Evolutionary conservation across 2,113 vertebrate genomes (phyloP).

Genomic region (Asarcornis scutulata): DNA sequence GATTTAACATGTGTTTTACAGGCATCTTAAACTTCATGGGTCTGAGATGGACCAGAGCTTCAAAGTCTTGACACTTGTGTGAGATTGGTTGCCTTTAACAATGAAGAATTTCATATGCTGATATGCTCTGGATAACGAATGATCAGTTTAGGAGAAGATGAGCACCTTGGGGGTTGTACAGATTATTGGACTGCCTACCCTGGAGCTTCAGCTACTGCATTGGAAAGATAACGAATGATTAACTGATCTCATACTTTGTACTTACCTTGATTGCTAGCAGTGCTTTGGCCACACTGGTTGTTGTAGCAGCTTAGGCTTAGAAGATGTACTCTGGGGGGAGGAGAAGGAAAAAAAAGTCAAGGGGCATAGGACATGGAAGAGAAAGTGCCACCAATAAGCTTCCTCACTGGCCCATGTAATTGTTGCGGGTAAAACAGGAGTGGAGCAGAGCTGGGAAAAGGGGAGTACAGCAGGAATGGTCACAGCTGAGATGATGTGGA

Average conservation of each 20-base stretch:
- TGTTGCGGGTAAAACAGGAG: background rate
- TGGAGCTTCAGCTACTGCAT: conserved; percentile 32
- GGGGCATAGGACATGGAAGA: background rate
- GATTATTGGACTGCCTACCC: conserved; percentile 31
- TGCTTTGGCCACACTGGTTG: conserved; percentile 19
- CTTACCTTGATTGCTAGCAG: conserved; percentile 63
- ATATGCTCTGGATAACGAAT: conserved; percentile 45
- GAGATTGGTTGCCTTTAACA: conserved; percentile 16
- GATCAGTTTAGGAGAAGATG: conserved; percentile 27
- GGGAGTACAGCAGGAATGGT: background rate
- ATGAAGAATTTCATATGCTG: background rate
- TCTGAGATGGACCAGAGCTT: conserved; percentile 4
- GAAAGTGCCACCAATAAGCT: background rate
- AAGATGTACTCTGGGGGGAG: background rate
- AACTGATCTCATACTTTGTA: conserved; percentile 62
- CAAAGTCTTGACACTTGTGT: background rate
- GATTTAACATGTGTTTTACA: background rate
- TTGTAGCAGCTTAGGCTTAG: background rate
- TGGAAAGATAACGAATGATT: conserved; percentile 60
- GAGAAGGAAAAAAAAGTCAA: background rate
- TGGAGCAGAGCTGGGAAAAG: background rate
- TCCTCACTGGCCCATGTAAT: background rate
- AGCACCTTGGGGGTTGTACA: conserved; percentile 45
- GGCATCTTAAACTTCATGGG: background rate
- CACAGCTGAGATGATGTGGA: background rate